Percentiles rank a stretch among this genome's conserved stretches.
phyloP scores from a whole-genome alignment of 2,113 vertebrate species.

The Riparia riparia region DNA sequence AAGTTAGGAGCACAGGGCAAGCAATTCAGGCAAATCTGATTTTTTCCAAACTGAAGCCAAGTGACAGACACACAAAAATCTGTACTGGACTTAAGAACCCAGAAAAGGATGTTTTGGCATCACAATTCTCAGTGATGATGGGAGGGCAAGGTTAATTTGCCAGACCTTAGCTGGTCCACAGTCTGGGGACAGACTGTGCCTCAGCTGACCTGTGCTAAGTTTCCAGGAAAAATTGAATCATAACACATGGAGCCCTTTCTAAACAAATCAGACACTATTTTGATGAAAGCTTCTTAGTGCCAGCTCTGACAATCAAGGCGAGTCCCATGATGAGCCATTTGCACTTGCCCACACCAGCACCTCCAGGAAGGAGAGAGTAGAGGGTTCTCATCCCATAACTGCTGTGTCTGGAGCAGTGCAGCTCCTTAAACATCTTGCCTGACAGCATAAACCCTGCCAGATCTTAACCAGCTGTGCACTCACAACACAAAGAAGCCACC shows the following conservation, averaged over 20 bases:
- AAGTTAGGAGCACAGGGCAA: neutral
- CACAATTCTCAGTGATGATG: neutral
- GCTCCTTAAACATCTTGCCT: neutral
- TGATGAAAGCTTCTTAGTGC: neutral
- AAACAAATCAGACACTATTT: neutral
- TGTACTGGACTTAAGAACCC: neutral
- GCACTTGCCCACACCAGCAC: rapidly evolving
- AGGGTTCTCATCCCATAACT: neutral
- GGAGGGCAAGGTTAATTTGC: neutral
- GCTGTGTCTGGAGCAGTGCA: neutral
- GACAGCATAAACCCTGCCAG: neutral
- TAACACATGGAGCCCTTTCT: rapidly evolving
- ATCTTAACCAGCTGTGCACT: neutral
- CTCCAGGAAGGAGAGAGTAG: neutral
- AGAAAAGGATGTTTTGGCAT: neutral
- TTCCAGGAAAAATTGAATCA: neutral
- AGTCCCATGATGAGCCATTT: neutral
- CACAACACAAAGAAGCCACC: neutral
- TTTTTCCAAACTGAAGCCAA: neutral
- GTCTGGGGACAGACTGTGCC: neutral
- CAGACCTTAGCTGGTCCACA: neutral
- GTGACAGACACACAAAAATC: neutral
- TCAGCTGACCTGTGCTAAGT: neutral
- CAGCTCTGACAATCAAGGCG: neutral
- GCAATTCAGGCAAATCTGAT: neutral